Evolutionary conservation across 1,140 invertebrate species (phyloP).

Genomic region (Agrilus planipennis): DNA sequence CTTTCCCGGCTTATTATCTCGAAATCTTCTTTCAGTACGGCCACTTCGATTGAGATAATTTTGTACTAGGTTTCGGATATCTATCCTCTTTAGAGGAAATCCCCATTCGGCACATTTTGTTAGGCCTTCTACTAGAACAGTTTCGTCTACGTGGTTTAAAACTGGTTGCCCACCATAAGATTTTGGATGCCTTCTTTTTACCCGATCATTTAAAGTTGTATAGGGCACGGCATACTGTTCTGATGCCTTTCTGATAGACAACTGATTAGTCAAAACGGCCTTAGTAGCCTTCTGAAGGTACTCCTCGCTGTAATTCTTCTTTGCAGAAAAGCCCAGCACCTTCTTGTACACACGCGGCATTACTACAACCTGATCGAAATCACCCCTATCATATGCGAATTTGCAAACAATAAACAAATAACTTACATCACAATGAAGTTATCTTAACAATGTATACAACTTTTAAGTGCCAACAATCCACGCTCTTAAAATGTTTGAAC

Average conservation of each 20-base stretch:
- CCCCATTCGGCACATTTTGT: slow-evolving; percentile 7
- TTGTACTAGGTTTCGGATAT: slow-evolving; percentile 8
- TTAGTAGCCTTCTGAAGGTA: slow-evolving; percentile 4
- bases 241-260: background rate
- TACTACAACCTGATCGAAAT: no score
- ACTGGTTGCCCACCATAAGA: slow-evolving; percentile 6
- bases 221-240: slow-evolving; percentile 6
- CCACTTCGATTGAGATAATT: slow-evolving; percentile 13
- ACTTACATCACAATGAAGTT: no score
- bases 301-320: slow-evolving; percentile 3
- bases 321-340: slow-evolving; percentile 1
- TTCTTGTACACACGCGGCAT: slow-evolving; percentile 4
- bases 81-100: slow-evolving; percentile 11
- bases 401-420: no score
- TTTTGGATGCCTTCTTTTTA: slow-evolving; percentile 5
- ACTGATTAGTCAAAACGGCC: background rate
- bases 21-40: slow-evolving; percentile 15
- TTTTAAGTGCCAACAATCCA: no score
- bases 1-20: slow-evolving; percentile 25
- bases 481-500: no score
- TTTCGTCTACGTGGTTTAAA: slow-evolving; percentile 5
- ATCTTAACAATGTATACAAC: no score
- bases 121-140: background rate
- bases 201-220: slow-evolving; percentile 5
- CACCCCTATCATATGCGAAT: no score